phyloP scores from a whole-genome alignment of 2,888 invertebrate species.

The Erebia epiphron region DNA sequence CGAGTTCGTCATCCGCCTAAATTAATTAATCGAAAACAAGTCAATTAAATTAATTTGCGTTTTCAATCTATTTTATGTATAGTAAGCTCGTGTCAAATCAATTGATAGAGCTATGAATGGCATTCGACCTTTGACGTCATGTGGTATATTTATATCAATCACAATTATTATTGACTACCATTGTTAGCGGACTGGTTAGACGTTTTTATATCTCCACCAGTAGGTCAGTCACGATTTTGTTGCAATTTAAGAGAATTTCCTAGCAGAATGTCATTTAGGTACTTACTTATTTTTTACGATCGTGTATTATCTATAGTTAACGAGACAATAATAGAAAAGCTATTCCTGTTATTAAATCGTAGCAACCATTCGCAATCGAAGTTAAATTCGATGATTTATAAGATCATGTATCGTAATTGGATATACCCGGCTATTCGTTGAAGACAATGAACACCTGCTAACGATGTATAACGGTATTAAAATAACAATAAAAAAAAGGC shows the following conservation, averaged over 20 bases:
- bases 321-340: background rate
- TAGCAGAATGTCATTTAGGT: background rate
- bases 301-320: background rate
- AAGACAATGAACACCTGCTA: slow-evolving; percentile 62
- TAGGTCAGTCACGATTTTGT: slow-evolving; percentile 28
- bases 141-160: slow-evolving; percentile 28
- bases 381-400: slow-evolving; percentile 26
- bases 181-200: slow-evolving; percentile 22
- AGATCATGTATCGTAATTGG: slow-evolving; percentile 40
- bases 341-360: slow-evolving; percentile 19
- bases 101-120: slow-evolving; percentile 25
- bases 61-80: slow-evolving; percentile 6
- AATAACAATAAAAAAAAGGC: slow-evolving; percentile 65
- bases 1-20: background rate
- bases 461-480: slow-evolving; percentile 66
- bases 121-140: slow-evolving; percentile 28
- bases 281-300: background rate
- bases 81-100: slow-evolving; percentile 14
- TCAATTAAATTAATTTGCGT: slow-evolving; percentile 10
- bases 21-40: slow-evolving; percentile 12
- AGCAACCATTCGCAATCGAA: slow-evolving; percentile 17
- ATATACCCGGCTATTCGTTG: slow-evolving; percentile 32
- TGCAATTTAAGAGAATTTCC: background rate
- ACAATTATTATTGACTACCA: slow-evolving; percentile 25
- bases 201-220: slow-evolving; percentile 20